A percentile compares a stretch with the other conserved stretches of the same genome.
Conservation (phyloP, 2,797 vertebrate species). For the Onychomys leucogaster region DNA sequence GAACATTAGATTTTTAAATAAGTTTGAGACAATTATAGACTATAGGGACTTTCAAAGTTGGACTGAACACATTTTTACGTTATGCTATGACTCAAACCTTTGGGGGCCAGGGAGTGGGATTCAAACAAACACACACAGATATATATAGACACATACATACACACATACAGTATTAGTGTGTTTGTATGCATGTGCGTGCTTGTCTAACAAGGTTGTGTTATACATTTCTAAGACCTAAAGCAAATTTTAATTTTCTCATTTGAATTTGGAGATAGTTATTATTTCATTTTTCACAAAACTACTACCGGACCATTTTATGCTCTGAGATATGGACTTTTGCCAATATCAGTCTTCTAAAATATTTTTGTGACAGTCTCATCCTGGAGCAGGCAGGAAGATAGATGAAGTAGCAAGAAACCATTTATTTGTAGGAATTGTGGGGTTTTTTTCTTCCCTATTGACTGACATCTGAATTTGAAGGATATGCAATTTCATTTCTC, state of each 20-base stretch:
- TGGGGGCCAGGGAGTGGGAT: background rate
- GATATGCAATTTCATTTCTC: slow-evolving; percentile 62
- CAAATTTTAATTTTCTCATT: background rate
- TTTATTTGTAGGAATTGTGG: slow-evolving; percentile 69
- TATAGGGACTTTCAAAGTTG: background rate
- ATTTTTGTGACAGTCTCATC: slow-evolving; percentile 73
- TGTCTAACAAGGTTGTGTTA: background rate
- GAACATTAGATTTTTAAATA: background rate
- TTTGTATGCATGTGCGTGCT: background rate
- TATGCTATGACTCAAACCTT: background rate
- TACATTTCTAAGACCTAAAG: background rate
- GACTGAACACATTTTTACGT: background rate
- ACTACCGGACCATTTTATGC: background rate
- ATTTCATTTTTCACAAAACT: slow-evolving; percentile 35
- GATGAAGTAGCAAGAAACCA: slow-evolving; percentile 66
- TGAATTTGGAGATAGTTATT: background rate
- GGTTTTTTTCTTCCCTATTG: slow-evolving; percentile 62
- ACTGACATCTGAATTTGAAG: slow-evolving; percentile 76
- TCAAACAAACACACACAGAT: background rate
- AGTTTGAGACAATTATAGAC: background rate
- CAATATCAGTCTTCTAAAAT: slow-evolving; percentile 49
- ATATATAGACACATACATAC: background rate
- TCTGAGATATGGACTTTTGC: background rate
- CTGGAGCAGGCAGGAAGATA: slow-evolving; percentile 56
- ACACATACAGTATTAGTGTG: background rate